A percentile compares a stretch with the other conserved stretches of the same genome.
These are phyloP conservation scores for Bombus superbus DNA, from an alignment of 1,140 invertebrate genomes.

Conservation along the genomic window DNA sequence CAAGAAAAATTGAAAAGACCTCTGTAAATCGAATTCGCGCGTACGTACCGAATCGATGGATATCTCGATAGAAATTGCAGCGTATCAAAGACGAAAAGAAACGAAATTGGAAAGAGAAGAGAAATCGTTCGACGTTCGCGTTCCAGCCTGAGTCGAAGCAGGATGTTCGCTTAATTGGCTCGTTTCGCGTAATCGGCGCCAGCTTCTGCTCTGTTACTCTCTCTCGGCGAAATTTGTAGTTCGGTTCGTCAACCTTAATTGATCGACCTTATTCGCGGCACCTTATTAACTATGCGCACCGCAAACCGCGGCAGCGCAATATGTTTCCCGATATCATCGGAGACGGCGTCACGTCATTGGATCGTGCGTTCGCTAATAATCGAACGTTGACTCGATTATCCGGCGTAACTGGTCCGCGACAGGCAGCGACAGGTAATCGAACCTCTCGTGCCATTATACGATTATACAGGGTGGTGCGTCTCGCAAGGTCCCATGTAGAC, in stretches of 20 bases:
- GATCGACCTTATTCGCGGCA: slow-evolving; percentile 5
- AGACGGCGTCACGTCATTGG: slow-evolving; percentile 16
- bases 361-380: slow-evolving; percentile 3
- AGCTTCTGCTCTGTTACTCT: not conserved
- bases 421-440: not conserved
- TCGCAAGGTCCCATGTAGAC: too few relatives aligned
- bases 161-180: not conserved
- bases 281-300: slow-evolving; percentile 30
- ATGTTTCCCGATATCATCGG: not conserved
- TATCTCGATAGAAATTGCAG: too few relatives aligned
- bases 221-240: not conserved
- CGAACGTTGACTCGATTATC: not conserved
- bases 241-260: slow-evolving; percentile 36
- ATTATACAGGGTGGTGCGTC: not conserved
- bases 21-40: too few relatives aligned
- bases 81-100: too few relatives aligned
- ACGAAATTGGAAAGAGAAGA: not conserved
- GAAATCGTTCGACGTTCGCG: not conserved
- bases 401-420: not conserved
- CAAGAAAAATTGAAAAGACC: too few relatives aligned
- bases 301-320: slow-evolving; percentile 6
- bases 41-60: too few relatives aligned
- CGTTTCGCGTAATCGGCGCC: not conserved
- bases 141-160: not conserved
- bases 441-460: not conserved